phyloP scores from a whole-genome alignment of 2,888 invertebrate species.

The Agriopis leucophaearia region DNA sequence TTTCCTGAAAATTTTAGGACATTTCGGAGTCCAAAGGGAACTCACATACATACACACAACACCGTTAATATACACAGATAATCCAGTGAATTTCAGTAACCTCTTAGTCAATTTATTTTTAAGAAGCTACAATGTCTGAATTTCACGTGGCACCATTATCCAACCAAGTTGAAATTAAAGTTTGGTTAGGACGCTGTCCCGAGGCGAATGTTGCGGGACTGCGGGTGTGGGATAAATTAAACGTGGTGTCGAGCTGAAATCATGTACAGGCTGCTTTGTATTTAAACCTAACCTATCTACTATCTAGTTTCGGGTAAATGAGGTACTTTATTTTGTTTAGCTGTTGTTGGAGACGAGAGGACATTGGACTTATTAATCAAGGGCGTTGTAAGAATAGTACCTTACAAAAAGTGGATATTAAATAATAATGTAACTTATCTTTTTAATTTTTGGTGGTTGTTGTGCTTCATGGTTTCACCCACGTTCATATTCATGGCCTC shows the following conservation, averaged over 20 bases:
- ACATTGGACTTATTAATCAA: neutral
- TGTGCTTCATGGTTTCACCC: no score
- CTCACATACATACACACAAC: no score
- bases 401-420: no score
- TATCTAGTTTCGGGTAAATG: conserved; percentile 21
- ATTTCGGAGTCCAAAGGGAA: no score
- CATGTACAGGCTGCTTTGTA: conserved; percentile 12
- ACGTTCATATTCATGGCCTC: no score
- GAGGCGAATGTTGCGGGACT: conserved; percentile 28
- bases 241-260: conserved; percentile 21
- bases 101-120: neutral
- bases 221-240: conserved; percentile 42
- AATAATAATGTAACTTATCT: no score
- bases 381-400: neutral
- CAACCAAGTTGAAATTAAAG: conserved; percentile 32
- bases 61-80: no score
- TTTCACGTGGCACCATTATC: neutral
- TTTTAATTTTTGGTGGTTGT: no score
- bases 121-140: neutral
- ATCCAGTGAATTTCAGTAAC: no score
- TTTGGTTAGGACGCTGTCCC: conserved; percentile 35
- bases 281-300: conserved; percentile 11
- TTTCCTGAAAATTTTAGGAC: no score
- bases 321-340: conserved; percentile 21
- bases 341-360: neutral